These are phyloP conservation scores for Blastobasis adustella DNA, from an alignment of 2,888 invertebrate genomes.

Conservation along the genomic window DNA sequence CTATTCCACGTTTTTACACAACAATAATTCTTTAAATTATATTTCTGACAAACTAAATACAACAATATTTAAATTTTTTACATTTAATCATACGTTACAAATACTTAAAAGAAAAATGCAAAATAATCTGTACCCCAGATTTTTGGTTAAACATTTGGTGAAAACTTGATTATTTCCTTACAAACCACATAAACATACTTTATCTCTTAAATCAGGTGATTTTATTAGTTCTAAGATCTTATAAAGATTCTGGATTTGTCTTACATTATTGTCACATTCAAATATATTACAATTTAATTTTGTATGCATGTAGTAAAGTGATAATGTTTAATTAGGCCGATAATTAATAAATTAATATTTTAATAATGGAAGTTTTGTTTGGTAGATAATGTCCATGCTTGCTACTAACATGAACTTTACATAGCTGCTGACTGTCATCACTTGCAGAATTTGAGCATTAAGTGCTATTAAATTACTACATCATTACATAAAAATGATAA, in stretches of 20 bases:
- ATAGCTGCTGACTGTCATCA: too few relatives aligned
- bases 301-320: not conserved
- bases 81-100: too few relatives aligned
- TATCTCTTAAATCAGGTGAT: not conserved
- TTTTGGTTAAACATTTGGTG: conserved; percentile 28
- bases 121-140: too few relatives aligned
- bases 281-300: not conserved
- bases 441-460: too few relatives aligned
- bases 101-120: too few relatives aligned
- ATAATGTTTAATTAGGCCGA: not conserved
- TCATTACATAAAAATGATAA: not conserved
- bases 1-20: too few relatives aligned
- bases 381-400: not conserved
- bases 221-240: conserved; percentile 1
- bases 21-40: too few relatives aligned
- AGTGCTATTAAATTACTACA: too few relatives aligned
- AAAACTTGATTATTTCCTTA: conserved; percentile 3
- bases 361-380: not conserved
- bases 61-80: too few relatives aligned
- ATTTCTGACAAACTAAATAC: too few relatives aligned
- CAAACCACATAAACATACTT: too few relatives aligned
- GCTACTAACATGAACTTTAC: too few relatives aligned
- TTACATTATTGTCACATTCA: conserved; percentile 2
- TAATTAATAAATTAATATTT: not conserved
- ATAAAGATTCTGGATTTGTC: conserved; percentile 2